These are phyloP conservation scores for Pristionchus arcanus DNA, from an alignment of 2,888 invertebrate genomes.

Conservation along the genomic window DNA sequence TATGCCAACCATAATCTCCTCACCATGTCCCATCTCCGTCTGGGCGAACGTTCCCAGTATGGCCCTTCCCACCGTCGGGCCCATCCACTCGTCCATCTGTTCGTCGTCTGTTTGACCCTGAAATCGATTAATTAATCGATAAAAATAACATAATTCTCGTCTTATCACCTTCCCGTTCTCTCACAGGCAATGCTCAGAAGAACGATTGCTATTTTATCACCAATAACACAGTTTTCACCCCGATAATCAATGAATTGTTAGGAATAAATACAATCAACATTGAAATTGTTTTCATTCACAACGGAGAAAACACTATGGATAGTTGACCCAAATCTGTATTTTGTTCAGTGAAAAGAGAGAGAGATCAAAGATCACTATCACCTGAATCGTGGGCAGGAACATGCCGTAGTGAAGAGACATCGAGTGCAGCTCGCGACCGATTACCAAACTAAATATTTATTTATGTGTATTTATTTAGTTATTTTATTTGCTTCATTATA, in stretches of 20 bases:
- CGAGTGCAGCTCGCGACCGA: slow-evolving; percentile 81
- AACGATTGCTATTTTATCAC: no score
- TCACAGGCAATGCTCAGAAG: no score
- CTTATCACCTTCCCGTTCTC: no score
- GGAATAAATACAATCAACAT: no score
- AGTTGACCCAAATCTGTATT: background rate
- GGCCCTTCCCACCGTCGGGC: slow-evolving; percentile 86
- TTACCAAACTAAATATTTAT: slow-evolving; percentile 64
- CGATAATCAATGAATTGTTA: background rate
- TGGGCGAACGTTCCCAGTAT: slow-evolving; percentile 96
- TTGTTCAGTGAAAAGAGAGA: background rate
- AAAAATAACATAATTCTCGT: background rate
- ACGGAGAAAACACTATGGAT: background rate
- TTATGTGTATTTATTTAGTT: slow-evolving; percentile 23
- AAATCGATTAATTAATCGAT: background rate
- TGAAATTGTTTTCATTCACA: no score
- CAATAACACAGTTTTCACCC: no score
- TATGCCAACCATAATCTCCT: background rate
- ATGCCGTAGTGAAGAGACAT: slow-evolving; percentile 90
- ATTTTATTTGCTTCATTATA: background rate
- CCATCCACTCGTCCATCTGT: slow-evolving; percentile 90
- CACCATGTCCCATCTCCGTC: slow-evolving; percentile 90
- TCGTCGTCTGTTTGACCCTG: slow-evolving; percentile 87
- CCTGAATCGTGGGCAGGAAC: slow-evolving; percentile 94
- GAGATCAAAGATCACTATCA: slow-evolving; percentile 77